These are phyloP conservation scores for Phrixothrix hirtus DNA, from an alignment of 2,888 invertebrate species.

Conservation along the genomic window DNA sequence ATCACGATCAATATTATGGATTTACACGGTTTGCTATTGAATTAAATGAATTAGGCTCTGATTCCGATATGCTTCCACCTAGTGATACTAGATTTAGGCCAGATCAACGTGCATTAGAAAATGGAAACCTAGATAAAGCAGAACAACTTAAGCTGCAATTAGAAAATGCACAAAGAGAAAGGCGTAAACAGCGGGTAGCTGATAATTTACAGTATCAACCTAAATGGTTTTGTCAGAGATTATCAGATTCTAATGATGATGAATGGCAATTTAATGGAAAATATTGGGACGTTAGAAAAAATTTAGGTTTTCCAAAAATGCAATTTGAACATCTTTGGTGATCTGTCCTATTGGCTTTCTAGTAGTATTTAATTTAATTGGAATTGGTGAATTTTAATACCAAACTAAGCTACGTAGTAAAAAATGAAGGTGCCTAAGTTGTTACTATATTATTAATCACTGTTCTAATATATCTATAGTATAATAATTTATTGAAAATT, in stretches of 20 bases:
- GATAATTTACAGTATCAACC: constrained; percentile 58
- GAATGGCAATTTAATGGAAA: constrained; percentile 73
- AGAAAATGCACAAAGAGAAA: constrained; percentile 75
- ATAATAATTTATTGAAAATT: no score
- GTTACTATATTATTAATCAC: neutral
- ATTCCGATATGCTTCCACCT: constrained; percentile 65
- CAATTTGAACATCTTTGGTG: constrained; percentile 67
- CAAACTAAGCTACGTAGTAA: neutral
- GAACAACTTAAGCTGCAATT: constrained; percentile 72
- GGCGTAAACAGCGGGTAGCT: constrained; percentile 65
- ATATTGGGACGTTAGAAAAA: constrained; percentile 74
- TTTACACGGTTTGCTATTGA: constrained; percentile 86
- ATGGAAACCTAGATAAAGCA: constrained; percentile 72
- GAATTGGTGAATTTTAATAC: neutral
- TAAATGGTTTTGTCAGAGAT: constrained; percentile 62
- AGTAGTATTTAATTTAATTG: neutral
- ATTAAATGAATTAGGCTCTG: constrained; percentile 75
- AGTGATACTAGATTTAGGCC: constrained; percentile 78
- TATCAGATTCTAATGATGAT: constrained; percentile 61
- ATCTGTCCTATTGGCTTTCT: constrained; percentile 45
- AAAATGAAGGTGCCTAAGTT: neutral
- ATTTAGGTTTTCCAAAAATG: constrained; percentile 65
- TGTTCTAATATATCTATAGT: neutral
- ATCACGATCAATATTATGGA: constrained; percentile 79
- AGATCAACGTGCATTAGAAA: constrained; percentile 76